Conservation (phyloP, 2,113 vertebrate genomes). For the Oreochromis spilurus region DNA sequence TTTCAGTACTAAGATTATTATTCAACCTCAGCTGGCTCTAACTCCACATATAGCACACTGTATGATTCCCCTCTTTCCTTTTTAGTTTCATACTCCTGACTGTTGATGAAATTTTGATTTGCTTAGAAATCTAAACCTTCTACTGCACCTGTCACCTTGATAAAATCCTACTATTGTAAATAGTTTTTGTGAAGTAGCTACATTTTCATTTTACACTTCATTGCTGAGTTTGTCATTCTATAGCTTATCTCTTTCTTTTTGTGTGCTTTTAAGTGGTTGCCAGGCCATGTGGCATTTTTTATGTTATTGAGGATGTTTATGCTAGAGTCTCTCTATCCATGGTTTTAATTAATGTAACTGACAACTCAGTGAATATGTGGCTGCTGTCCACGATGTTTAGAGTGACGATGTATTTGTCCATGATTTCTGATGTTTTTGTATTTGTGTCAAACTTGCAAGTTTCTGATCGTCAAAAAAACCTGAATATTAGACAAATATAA, state of each 20-base stretch:
- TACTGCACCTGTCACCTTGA: neutral
- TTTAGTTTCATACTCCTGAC: neutral
- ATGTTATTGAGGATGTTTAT: neutral
- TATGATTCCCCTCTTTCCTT: neutral
- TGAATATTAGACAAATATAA: neutral
- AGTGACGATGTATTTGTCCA: neutral
- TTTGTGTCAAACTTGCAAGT: neutral
- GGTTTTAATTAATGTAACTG: neutral
- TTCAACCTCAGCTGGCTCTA: neutral
- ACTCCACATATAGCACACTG: neutral
- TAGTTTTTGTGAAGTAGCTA: neutral
- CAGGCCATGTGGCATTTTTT: neutral
- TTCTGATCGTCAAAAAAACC: neutral
- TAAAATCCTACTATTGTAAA: neutral
- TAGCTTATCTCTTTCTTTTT: neutral
- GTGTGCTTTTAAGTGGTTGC: accelerated
- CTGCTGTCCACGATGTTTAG: neutral
- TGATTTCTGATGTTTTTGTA: neutral
- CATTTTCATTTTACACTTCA: neutral
- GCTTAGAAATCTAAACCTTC: neutral
- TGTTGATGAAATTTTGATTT: neutral
- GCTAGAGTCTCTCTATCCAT: neutral
- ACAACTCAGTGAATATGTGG: neutral
- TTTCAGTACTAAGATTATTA: neutral
- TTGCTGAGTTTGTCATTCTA: neutral